Evolutionary conservation across 2,888 invertebrate genomes (phyloP).

Genomic region (Amorpha juglandis): DNA sequence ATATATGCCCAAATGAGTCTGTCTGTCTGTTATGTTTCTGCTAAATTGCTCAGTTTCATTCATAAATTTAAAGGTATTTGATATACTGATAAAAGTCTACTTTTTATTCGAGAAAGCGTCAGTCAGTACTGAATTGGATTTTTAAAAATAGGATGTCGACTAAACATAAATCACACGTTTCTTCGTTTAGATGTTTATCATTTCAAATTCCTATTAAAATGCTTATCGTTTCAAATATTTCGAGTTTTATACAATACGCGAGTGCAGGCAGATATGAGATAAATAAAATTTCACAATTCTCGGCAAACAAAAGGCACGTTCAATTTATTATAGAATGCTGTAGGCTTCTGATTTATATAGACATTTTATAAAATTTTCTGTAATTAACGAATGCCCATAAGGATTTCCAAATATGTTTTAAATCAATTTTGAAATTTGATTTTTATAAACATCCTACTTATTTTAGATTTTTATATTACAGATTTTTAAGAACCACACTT

Average conservation of each 20-base stretch:
- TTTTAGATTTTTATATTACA: too few relatives aligned
- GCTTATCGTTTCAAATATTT: neutral
- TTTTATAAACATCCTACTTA: neutral
- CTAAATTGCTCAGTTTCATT: too few relatives aligned
- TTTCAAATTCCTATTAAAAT: neutral
- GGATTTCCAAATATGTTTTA: neutral
- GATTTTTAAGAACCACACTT: too few relatives aligned
- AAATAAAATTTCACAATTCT: neutral
- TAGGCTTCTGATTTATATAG: constrained; percentile 66
- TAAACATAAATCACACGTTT: neutral
- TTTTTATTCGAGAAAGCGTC: too few relatives aligned
- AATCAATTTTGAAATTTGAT: neutral
- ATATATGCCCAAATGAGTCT: neutral
- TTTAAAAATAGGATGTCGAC: neutral
- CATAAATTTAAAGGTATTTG: too few relatives aligned
- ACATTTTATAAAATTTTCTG: constrained; percentile 68
- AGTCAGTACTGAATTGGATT: too few relatives aligned
- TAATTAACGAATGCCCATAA: constrained; percentile 58
- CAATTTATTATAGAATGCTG: constrained; percentile 59
- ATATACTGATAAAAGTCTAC: too few relatives aligned
- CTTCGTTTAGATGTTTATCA: neutral
- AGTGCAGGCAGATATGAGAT: constrained; percentile 8
- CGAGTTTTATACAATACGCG: neutral
- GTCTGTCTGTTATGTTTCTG: too few relatives aligned
- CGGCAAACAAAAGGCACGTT: constrained; percentile 52